These are phyloP conservation scores for Acanthornis magna DNA, from an alignment of 2,797 vertebrate genomes.

Conservation along the genomic window DNA sequence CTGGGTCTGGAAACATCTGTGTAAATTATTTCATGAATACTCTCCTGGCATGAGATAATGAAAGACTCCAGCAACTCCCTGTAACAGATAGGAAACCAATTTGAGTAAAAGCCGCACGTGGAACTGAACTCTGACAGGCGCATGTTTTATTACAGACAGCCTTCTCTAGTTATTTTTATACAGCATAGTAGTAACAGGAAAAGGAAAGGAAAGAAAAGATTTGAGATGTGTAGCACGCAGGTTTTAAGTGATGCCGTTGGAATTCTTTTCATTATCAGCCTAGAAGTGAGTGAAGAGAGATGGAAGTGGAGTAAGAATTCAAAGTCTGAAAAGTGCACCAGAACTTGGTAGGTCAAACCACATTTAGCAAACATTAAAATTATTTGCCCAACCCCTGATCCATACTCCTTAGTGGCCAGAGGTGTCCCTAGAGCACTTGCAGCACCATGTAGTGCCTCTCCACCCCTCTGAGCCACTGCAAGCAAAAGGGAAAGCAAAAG, in stretches of 20 bases:
- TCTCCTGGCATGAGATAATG: not conserved
- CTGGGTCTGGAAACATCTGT: not conserved
- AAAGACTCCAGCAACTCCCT: not conserved
- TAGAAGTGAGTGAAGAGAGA: not conserved
- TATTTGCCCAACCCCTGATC: not conserved
- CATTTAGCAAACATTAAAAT: not conserved
- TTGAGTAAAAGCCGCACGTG: not conserved
- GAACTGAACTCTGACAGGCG: not conserved
- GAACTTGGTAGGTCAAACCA: not conserved
- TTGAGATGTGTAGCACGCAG: not conserved
- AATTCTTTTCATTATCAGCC: not conserved
- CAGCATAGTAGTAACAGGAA: not conserved
- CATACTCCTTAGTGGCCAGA: not conserved
- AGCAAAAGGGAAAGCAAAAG: not conserved
- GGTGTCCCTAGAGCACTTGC: not conserved
- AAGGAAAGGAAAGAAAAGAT: not conserved
- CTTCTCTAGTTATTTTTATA: not conserved
- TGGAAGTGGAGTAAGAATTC: not conserved
- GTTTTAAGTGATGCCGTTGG: not conserved
- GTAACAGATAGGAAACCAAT: not conserved
- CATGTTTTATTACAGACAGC: not conserved
- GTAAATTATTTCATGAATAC: not conserved
- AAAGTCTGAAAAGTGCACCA: not conserved
- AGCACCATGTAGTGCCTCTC: not conserved
- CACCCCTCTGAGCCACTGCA: not conserved